Conservation (phyloP, 2,888 invertebrate genomes). For the Hetaerina titia region DNA sequence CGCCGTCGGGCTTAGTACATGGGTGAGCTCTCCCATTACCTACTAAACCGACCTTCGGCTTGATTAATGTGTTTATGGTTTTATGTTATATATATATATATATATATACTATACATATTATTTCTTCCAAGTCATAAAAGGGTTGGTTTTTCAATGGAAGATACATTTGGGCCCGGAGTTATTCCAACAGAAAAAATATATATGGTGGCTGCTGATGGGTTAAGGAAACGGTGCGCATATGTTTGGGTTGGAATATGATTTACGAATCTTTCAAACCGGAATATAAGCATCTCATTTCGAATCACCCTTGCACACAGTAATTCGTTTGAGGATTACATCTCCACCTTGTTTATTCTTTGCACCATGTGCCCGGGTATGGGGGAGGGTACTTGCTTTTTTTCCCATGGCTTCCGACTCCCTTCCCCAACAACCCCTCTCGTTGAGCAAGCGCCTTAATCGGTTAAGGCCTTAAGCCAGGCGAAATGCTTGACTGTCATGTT, state of each 20-base stretch:
- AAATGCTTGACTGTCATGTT: slow-evolving; percentile 23
- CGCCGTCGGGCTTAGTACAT: no score
- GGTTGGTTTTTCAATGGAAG: background rate
- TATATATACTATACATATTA: no score
- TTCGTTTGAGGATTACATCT: background rate
- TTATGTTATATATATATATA: no score
- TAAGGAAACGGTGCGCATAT: background rate
- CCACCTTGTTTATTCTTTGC: background rate
- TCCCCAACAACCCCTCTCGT: background rate
- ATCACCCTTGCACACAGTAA: background rate
- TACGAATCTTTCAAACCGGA: background rate
- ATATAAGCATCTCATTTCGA: background rate
- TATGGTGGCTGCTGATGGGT: background rate
- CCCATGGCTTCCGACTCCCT: background rate
- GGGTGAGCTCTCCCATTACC: no score
- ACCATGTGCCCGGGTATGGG: background rate
- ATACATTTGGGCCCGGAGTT: background rate
- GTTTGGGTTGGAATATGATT: background rate
- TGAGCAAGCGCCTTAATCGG: slow-evolving; percentile 23
- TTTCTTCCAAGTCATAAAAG: background rate
- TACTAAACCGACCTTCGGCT: no score
- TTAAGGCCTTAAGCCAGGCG: background rate
- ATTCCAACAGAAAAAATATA: background rate
- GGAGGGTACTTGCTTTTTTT: background rate
- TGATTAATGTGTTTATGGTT: no score